Base-by-base conservation (phyloP, 1,140 invertebrate genomes). In the Batillaria attramentaria region DNA sequence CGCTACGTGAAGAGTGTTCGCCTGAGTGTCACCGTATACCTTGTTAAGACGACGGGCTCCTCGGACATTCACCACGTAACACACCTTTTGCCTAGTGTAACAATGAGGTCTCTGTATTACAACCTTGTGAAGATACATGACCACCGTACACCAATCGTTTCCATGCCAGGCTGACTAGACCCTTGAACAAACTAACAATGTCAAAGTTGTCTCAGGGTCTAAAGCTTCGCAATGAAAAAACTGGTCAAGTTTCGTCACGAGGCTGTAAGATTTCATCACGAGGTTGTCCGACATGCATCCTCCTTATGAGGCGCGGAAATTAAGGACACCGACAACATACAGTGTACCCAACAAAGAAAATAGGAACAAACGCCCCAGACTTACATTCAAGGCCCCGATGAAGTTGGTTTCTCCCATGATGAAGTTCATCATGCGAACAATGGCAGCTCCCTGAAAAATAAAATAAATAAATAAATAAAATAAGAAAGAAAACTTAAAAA, bases 371-470 rank as follows among this genome's bases (percentile, higher is more conserved):
- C n/a, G n/a, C n/a, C n/a, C n/a, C 10, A 10, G 5, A 75, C 79
- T 80, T 57, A 80, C 79, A 70, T 80, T 80, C n/a, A 80, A 50
- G 16, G 39, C 79, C 24, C 42, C 39, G 37, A 76, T 76, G 72
- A 80, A 80, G 0, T 54, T 13, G 39, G 37, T 46, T n/a, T 76
- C 41, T 54, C 79, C 79, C 73, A 80, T 76, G 5, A 72, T 69
- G 31, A 80, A 80, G 62, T 70, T 31, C 73, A 80, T 80, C 79
- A 80, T 80, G 16, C 72, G 57, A 24, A 80, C 72, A 8, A 80
- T 41, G 33, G 46, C 37, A 2, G 79, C 42, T 50, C 84, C 86
- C 90, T 91, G 78, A 74, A 86, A 86, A 68, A 18, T 65, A 65
- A 81, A 54, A 57, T 10, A 70, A 46, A 28, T 33, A 37, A 16